Base-by-base conservation (phyloP, 2,113 vertebrate genomes). In the Lepisosteus osseus region DNA sequence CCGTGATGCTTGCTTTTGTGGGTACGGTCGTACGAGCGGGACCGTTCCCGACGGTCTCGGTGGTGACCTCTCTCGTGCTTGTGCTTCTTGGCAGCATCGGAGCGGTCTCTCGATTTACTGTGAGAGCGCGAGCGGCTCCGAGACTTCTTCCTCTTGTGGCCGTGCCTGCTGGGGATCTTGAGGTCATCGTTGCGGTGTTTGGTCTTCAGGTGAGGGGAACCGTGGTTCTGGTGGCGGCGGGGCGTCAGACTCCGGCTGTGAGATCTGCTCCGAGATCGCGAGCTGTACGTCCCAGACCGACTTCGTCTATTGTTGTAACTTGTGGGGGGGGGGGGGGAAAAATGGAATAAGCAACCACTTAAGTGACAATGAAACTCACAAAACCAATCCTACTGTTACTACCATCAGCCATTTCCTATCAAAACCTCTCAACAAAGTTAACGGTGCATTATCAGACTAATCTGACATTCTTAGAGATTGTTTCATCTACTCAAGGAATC, bases 231-330 rank as follows among this genome's bases (percentile, higher is more conserved):
- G 74, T 97, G 96, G 3, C 96, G 89, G 7, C 95, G 94, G 0
- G 97, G 97, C 2, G 96, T 95, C 12, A 91, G 93, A 62, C 96
- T 98, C 82, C 95, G 95, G 84, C 95, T 99, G 85, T 94, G 96
- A 9, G 97, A 97, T 69, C 94, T 87, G 79, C 95, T 97, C 57
- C 95, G 93, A 1, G 97, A 99, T 12, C 95, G 90, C 0, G 97
- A 98, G 82, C 97, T 99, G 94, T 96, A 99, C 0, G 97, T 98
- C 76, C 96, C 97, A 0, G 97, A 99, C 79, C 94, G 91, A 80
- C 97, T 99, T 71, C 96, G 90, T 76, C 97, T 90, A 76, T 95
- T 97, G 77, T 98, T 99, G 75, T 98, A 99, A 88, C 97, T 99
- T 45, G 2, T 14, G 5, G 1, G 54, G 17, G 56, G 7, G 12